Base-by-base conservation (phyloP, 1,140 invertebrate genomes). In the Aricia agestis region DNA sequence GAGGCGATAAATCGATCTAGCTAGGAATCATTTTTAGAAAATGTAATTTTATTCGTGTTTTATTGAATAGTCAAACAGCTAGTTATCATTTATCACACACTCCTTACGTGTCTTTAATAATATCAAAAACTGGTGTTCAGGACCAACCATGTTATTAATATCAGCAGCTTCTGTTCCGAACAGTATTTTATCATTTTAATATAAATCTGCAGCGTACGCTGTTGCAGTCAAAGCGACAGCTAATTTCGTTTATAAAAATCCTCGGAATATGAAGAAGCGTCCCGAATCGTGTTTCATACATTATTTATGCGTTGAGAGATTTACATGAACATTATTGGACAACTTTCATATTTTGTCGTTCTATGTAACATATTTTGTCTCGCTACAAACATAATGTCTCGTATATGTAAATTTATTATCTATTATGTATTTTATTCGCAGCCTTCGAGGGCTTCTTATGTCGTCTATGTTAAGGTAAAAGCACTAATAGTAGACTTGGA, bases 301-400 rank as follows among this genome's bases (percentile, higher is more conserved):
- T 87, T 84, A 86, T 87, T 85, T 85, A 87, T 85, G 75, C 69
- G 70, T 74, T 78, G 78, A 78, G 68, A 74, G 73, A 85, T 88
- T 86, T 88, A 79, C 86, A 88, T 88, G 74, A 72, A 74, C 72
- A 77, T 82, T 88, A 88, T 86, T 84, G 82, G 79, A 83, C 82
- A 86, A 87, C 74, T 88, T 86, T 86, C 80, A 83, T 83, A 82
- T 86, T 80, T 82, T 82, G 79, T 82, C 83, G 78, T 85, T 82
- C 82, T 84, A 82, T 36, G 42, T 45, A 67, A 67, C 59, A 63
- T 86, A 84, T 86, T 84, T 79, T 80, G 79, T 45, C 15, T 42
- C 18, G 18, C 3, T 45, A 45, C 17, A 7, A 32, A 67, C 77
- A 84, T 84, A 82, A 82, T 68, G 70, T 70, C 31, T 69, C 69